Percentiles rank a stretch among this genome's conserved stretches.
Conservation (phyloP, 2,113 vertebrate species). For the Ploceus nigricollis region DNA sequence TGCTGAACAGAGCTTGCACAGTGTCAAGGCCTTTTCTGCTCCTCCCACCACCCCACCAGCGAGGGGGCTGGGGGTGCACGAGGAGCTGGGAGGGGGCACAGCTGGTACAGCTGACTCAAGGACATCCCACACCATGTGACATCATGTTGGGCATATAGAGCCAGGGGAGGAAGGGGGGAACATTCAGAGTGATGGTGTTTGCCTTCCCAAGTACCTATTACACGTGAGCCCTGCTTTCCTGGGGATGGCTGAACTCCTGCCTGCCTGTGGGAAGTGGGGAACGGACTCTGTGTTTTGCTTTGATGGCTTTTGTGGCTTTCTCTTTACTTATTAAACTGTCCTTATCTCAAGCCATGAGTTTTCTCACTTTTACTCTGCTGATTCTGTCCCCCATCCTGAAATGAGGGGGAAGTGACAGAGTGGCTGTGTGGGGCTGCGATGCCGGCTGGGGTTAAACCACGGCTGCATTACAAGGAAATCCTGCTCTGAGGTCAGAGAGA, state of each 20-base stretch:
- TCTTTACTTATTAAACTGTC: background rate
- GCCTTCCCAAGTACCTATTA: background rate
- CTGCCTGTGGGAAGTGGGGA: background rate
- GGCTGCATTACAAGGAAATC: background rate
- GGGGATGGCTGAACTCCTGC: background rate
- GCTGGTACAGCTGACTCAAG: background rate
- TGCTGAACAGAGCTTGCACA: background rate
- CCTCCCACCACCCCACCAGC: accelerated
- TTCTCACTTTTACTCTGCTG: background rate
- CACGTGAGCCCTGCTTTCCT: accelerated
- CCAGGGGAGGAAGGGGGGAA: no score
- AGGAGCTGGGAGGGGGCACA: background rate
- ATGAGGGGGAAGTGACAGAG: background rate
- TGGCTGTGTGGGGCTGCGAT: accelerated
- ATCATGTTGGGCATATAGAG: background rate
- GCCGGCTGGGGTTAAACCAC: background rate
- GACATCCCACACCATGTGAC: no score
- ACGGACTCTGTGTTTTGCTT: background rate
- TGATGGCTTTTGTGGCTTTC: background rate
- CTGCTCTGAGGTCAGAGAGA: background rate
- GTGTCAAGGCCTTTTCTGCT: background rate
- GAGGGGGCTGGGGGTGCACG: background rate
- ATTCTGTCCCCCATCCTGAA: background rate
- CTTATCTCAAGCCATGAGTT: background rate
- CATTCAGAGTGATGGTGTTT: accelerated